Evolutionary conservation across 2,797 vertebrate genomes (phyloP).

Genomic region (Podarcis siculus): DNA sequence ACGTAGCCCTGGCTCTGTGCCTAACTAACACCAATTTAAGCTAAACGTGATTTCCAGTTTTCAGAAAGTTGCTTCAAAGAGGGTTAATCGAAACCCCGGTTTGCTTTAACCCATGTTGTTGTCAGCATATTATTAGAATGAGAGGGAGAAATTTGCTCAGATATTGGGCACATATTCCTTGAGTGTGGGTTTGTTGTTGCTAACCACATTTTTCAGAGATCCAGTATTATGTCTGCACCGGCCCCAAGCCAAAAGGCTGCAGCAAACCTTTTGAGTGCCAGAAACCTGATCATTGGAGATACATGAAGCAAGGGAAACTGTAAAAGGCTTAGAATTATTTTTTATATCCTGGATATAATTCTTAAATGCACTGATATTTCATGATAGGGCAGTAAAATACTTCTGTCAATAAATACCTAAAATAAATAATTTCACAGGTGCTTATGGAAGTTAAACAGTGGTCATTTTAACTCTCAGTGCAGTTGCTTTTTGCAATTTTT

Average conservation of each 20-base stretch:
- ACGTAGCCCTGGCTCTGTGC: neutral
- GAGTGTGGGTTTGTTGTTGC: neutral
- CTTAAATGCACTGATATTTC: too few relatives aligned
- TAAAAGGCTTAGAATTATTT: neutral
- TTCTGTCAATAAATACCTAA: too few relatives aligned
- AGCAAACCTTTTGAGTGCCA: neutral
- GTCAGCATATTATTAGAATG: neutral
- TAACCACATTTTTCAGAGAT: neutral
- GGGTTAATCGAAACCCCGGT: neutral
- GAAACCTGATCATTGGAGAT: neutral
- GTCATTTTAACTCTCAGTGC: neutral
- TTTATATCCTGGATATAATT: neutral
- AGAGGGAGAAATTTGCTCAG: neutral
- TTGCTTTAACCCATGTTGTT: neutral
- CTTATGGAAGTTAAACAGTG: neutral
- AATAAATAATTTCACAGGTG: neutral
- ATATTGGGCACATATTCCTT: neutral
- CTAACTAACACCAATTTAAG: neutral
- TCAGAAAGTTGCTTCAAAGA: neutral
- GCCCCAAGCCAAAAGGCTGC: neutral
- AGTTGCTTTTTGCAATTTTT: neutral
- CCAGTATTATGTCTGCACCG: neutral
- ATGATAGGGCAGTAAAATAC: too few relatives aligned
- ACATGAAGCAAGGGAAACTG: neutral
- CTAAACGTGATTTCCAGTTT: neutral